A percentile compares a stretch with the other conserved stretches of the same genome.
Conservation (phyloP, 92 coral and sea anemone species). For the Phenganax marumi region DNA sequence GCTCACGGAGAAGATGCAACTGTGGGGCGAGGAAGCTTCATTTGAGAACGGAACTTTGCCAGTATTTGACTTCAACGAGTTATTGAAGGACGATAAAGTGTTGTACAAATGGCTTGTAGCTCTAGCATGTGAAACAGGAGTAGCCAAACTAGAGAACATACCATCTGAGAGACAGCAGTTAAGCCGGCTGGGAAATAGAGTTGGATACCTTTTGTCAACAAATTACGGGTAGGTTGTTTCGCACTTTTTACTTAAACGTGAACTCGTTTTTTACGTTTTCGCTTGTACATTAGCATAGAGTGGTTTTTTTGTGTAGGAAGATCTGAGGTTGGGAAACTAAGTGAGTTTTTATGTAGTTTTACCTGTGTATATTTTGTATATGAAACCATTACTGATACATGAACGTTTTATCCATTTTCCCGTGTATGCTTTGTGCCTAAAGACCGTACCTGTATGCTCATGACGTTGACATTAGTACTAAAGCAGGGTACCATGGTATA, state of each 20-base stretch:
- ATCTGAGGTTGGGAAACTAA: too few species aligned
- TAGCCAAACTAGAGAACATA: constrained; percentile 17
- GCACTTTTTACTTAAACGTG: neutral
- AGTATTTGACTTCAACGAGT: constrained; percentile 19
- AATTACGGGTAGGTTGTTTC: constrained; percentile 10
- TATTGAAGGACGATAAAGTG: constrained; percentile 19
- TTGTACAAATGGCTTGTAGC: constrained; percentile 28
- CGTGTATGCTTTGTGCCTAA: too few species aligned
- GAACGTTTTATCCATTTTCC: too few species aligned
- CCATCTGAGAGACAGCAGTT: constrained; percentile 7
- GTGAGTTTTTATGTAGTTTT: too few species aligned
- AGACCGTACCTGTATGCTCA: too few species aligned
- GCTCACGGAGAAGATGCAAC: constrained; percentile 13
- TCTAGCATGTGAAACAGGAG: constrained; percentile 4
- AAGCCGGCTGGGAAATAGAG: constrained; percentile 1
- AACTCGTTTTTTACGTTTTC: neutral
- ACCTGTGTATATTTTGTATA: too few species aligned
- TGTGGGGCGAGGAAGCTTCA: constrained; percentile 17
- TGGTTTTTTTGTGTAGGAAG: too few species aligned
- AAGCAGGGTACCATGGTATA: too few species aligned
- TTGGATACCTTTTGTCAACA: constrained; percentile 24
- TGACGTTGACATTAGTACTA: too few species aligned
- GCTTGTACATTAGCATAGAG: neutral
- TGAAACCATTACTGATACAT: too few species aligned
- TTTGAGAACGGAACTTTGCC: constrained; percentile 31